Percentiles rank a stretch among this genome's conserved stretches.
phyloP scores from a whole-genome alignment of 2,113 vertebrate genomes.

The Perca fluviatilis region DNA sequence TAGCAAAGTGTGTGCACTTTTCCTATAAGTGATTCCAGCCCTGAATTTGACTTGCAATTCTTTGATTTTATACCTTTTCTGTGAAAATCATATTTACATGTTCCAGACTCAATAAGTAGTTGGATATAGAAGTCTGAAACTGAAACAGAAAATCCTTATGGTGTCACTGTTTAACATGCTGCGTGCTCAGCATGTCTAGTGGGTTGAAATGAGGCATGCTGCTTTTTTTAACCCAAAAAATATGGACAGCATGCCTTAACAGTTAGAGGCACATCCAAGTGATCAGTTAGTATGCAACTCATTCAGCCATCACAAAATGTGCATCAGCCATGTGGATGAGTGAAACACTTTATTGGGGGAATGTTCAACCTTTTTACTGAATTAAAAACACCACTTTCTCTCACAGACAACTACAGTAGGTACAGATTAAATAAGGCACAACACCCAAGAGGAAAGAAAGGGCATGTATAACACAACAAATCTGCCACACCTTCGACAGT shows the following conservation, averaged over 20 bases:
- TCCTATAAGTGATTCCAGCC: too few relatives aligned
- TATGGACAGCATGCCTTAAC: slow-evolving; percentile 29
- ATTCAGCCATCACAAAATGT: slow-evolving; percentile 55
- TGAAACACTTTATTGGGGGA: slow-evolving; percentile 87
- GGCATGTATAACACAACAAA: slow-evolving; percentile 49
- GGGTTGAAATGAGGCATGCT: slow-evolving; percentile 42
- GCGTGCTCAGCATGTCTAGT: slow-evolving; percentile 44
- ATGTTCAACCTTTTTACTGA: slow-evolving; percentile 86
- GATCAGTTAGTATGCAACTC: slow-evolving; percentile 42
- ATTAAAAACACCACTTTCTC: slow-evolving; percentile 82
- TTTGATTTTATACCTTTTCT: slow-evolving; percentile 15
- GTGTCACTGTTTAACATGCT: slow-evolving; percentile 61
- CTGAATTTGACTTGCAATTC: background rate
- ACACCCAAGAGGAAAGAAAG: slow-evolving; percentile 82
- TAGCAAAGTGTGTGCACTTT: too few relatives aligned
- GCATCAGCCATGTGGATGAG: slow-evolving; percentile 58
- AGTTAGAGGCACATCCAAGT: slow-evolving; percentile 17
- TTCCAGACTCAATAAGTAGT: slow-evolving; percentile 15
- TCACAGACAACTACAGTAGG: slow-evolving; percentile 85
- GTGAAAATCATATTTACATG: slow-evolving; percentile 20
- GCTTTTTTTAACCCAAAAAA: slow-evolving; percentile 30
- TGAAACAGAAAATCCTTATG: slow-evolving; percentile 32
- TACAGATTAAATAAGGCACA: slow-evolving; percentile 91
- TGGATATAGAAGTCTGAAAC: slow-evolving; percentile 22
- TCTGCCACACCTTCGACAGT: slow-evolving; percentile 20